Evolutionary conservation across 2,888 invertebrate genomes (phyloP).

Genomic region (Euproctis similis): DNA sequence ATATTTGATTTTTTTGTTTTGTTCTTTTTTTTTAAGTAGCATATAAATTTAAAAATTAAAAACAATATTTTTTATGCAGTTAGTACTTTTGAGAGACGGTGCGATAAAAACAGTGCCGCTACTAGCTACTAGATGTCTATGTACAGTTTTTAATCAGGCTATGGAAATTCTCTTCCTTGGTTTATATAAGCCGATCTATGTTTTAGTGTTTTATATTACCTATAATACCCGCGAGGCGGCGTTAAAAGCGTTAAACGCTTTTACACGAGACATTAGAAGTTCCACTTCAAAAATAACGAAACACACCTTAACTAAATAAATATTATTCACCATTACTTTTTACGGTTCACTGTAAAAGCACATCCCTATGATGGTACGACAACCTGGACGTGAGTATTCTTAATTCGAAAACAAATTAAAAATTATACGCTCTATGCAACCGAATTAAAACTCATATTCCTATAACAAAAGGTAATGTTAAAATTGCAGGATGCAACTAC

Average conservation of each 20-base stretch:
- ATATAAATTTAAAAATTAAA: too few species aligned
- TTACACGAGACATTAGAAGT: background rate
- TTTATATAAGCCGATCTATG: too few species aligned
- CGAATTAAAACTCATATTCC: slow-evolving; percentile 1
- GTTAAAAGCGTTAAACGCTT: background rate
- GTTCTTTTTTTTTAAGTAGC: too few species aligned
- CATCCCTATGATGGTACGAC: slow-evolving; percentile 11
- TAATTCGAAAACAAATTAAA: background rate
- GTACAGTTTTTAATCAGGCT: too few species aligned
- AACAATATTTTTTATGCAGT: too few species aligned
- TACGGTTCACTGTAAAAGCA: slow-evolving; percentile 10
- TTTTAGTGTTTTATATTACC: too few species aligned
- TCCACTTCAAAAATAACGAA: slow-evolving; percentile 8
- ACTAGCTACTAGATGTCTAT: too few species aligned
- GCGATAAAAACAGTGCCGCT: too few species aligned
- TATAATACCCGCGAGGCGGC: too few species aligned
- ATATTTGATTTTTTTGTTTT: too few species aligned
- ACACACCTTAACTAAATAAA: slow-evolving; percentile 4
- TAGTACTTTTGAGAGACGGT: too few species aligned
- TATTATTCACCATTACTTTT: slow-evolving; percentile 6
- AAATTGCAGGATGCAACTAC: slow-evolving; percentile 1
- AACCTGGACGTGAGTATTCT: slow-evolving; percentile 17
- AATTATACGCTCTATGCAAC: slow-evolving; percentile 4
- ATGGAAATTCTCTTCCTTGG: too few species aligned
- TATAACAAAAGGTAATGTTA: slow-evolving; percentile 2